phyloP scores from a whole-genome alignment of 2,797 vertebrate species.

The Delichon dasypus region DNA sequence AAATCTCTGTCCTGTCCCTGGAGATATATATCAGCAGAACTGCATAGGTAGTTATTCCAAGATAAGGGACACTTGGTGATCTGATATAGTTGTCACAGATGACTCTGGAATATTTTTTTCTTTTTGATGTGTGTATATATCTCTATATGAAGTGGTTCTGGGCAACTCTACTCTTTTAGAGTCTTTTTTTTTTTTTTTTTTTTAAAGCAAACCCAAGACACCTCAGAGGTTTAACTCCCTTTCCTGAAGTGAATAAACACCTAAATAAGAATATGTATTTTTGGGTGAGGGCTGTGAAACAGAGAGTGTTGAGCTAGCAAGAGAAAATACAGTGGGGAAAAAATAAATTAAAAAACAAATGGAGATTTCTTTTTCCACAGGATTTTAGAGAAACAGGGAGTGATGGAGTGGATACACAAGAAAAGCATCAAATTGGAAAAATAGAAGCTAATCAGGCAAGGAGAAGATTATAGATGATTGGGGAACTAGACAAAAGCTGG shows the following conservation, averaged over 20 bases:
- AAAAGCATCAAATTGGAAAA: constrained; percentile 27
- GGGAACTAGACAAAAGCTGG: neutral
- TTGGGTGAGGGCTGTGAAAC: neutral
- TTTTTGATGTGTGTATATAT: neutral
- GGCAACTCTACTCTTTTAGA: neutral
- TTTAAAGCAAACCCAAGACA: neutral
- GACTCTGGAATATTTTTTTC: neutral
- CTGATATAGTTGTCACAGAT: neutral
- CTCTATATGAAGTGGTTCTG: neutral
- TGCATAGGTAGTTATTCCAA: neutral
- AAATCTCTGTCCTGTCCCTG: neutral
- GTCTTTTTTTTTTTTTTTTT: neutral
- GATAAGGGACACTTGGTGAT: neutral
- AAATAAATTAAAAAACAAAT: neutral
- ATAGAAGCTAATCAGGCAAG: constrained; percentile 44
- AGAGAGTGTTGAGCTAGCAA: neutral
- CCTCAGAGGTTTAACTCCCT: neutral
- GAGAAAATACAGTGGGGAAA: rapidly evolving
- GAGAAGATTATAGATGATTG: constrained; percentile 32
- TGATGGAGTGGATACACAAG: constrained; percentile 13
- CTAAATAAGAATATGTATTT: neutral
- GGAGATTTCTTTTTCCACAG: neutral
- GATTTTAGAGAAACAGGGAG: neutral
- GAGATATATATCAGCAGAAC: neutral
- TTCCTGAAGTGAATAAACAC: neutral